These are phyloP conservation scores for Bungarus multicinctus DNA, from an alignment of 2,113 vertebrate species.

Conservation along the genomic window DNA sequence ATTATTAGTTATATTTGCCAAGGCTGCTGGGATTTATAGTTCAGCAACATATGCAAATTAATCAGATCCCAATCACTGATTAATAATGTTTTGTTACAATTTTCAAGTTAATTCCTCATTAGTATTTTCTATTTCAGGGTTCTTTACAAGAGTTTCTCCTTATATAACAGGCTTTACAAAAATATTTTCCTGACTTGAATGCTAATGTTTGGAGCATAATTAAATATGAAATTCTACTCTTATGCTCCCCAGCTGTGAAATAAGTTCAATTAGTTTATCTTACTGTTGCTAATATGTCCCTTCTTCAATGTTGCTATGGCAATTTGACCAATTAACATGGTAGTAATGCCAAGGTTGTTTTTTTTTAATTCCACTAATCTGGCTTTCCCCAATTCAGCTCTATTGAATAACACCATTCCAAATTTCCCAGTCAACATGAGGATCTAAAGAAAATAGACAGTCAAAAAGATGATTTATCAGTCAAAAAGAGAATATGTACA, in stretches of 20 bases:
- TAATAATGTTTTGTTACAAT: background rate
- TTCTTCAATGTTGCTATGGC: conserved; percentile 52
- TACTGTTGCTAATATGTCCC: conserved; percentile 49
- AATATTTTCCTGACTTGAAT: conserved; percentile 67
- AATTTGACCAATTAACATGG: conserved; percentile 37
- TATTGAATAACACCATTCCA: background rate
- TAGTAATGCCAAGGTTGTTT: conserved; percentile 10
- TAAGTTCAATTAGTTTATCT: conserved; percentile 59
- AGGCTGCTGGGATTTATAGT: background rate
- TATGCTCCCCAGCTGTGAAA: conserved; percentile 63
- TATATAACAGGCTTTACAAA: conserved; percentile 51
- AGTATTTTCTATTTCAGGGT: conserved; percentile 27
- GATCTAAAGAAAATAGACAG: background rate
- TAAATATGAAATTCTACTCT: conserved; percentile 54
- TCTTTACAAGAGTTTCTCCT: conserved; percentile 35
- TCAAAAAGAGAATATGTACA: background rate
- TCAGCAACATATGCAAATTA: background rate
- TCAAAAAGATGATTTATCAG: background rate
- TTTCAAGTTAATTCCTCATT: conserved; percentile 12
- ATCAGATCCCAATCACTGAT: background rate
- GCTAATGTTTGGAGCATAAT: conserved; percentile 56
- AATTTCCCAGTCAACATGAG: background rate
- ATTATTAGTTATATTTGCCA: background rate
- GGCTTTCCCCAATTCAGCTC: background rate
- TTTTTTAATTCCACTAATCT: conserved; percentile 28